Evolutionary conservation across 1,140 invertebrate genomes (phyloP).

Genomic region (Amphibalanus amphitrite): DNA sequence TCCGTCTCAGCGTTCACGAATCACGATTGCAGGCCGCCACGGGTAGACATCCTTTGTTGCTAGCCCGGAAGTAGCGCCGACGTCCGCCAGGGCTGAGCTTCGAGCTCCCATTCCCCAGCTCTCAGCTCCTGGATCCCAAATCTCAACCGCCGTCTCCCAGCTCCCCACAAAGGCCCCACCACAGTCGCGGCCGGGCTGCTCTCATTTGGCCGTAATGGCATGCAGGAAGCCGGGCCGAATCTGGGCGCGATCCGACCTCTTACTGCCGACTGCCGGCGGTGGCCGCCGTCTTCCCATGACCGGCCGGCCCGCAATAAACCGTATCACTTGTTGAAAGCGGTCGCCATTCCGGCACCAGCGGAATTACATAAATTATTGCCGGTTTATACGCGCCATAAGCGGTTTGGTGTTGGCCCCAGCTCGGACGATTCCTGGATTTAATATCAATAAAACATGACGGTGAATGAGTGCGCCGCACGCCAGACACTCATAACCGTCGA

Average conservation of each 20-base stretch:
- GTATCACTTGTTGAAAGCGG: background rate
- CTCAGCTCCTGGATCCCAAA: too few species aligned
- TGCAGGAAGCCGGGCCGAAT: background rate
- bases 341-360: background rate
- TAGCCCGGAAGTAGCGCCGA: too few species aligned
- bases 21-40: too few species aligned
- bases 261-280: background rate
- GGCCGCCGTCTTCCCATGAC: background rate
- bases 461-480: background rate
- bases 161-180: too few species aligned
- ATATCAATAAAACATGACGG: background rate
- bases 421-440: background rate
- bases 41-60: too few species aligned
- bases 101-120: too few species aligned
- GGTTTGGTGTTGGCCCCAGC: background rate
- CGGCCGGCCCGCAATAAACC: background rate
- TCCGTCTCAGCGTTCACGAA: too few species aligned
- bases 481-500: background rate
- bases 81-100: too few species aligned
- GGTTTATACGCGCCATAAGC: background rate
- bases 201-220: background rate
- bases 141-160: too few species aligned
- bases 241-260: background rate
- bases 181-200: background rate
- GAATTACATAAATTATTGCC: background rate